Percentiles rank a stretch among this genome's conserved stretches.
These are phyloP conservation scores for Eutolmus rufibarbis DNA, from an alignment of 2,888 invertebrate genomes.

Conservation along the genomic window DNA sequence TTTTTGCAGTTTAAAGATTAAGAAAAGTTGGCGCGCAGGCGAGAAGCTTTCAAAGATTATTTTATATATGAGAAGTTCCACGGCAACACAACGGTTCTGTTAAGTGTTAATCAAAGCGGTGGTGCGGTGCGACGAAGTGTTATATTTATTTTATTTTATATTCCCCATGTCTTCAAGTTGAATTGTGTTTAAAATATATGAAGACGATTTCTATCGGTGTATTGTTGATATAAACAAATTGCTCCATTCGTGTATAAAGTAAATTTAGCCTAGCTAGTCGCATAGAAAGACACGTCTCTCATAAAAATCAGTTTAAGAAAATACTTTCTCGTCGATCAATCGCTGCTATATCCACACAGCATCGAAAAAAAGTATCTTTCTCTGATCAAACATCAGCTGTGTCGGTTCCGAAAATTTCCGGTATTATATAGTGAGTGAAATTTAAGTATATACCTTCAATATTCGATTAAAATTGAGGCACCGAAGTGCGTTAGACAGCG, in stretches of 20 bases:
- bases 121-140: neutral
- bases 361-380: neutral
- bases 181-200: neutral
- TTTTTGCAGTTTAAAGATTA: neutral
- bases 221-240: conserved; percentile 24
- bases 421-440: neutral
- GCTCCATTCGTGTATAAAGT: neutral
- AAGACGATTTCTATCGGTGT: neutral
- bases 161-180: neutral
- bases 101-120: neutral
- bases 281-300: neutral
- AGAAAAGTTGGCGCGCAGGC: conserved; percentile 2
- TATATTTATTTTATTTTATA: neutral
- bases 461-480: neutral
- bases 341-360: neutral
- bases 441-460: neutral
- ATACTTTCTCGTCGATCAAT: conserved; percentile 21
- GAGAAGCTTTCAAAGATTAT: neutral
- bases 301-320: conserved; percentile 13
- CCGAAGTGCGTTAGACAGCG: neutral
- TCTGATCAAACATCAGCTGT: neutral
- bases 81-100: neutral
- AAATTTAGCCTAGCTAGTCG: conserved; percentile 6
- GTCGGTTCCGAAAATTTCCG: neutral
- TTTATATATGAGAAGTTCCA: neutral